Evolutionary conservation across 2,797 vertebrate species (phyloP).

Genomic region (Myotis myotis): DNA sequence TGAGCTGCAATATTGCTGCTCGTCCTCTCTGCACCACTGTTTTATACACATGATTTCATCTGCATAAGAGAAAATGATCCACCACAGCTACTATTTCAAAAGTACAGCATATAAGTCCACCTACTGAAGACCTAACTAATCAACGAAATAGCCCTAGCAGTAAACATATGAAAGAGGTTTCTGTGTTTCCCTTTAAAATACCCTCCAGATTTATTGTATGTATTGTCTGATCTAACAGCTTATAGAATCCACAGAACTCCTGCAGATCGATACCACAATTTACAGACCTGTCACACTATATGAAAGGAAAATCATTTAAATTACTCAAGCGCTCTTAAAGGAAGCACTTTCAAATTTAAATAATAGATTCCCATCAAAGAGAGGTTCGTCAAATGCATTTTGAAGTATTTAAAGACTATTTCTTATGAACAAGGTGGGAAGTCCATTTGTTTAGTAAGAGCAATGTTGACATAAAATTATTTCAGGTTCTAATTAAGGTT

Average conservation of each 20-base stretch:
- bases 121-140: conserved; percentile 37
- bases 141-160: background rate
- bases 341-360: conserved; percentile 48
- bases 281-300: background rate
- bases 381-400: background rate
- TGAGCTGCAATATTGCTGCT: conserved; percentile 58
- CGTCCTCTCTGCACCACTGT: background rate
- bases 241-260: background rate
- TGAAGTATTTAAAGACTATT: conserved; percentile 5
- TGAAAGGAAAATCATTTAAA: conserved; percentile 30
- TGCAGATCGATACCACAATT: conserved; percentile 52
- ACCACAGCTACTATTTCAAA: background rate
- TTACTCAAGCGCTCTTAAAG: background rate
- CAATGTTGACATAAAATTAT: background rate
- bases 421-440: background rate
- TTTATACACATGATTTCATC: conserved; percentile 44
- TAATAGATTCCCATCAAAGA: background rate
- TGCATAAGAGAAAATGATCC: background rate
- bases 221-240: conserved; percentile 19
- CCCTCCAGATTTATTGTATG: conserved; percentile 40
- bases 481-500: background rate
- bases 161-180: background rate
- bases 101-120: background rate
- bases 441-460: background rate
- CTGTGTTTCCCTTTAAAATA: conserved; percentile 42